Evolutionary conservation across 2,888 invertebrate species (phyloP).

Genomic region (Ormyrus nitidulus): DNA sequence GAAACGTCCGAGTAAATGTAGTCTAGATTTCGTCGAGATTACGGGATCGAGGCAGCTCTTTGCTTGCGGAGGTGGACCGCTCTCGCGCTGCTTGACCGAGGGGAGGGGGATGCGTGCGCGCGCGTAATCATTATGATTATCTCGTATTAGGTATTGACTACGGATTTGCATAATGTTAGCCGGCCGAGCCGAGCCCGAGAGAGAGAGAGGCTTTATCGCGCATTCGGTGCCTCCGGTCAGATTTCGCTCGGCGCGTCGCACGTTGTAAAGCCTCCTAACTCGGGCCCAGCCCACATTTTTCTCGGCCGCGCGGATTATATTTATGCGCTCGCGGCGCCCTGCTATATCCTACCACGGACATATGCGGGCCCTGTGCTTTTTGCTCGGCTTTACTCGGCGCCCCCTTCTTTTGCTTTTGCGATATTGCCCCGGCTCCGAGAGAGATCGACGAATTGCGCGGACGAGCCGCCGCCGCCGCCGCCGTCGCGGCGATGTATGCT

Average conservation of each 20-base stretch:
- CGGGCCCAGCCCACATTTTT: conserved; percentile 55
- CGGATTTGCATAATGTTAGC: conserved; percentile 73
- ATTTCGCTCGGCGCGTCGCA: conserved; percentile 42
- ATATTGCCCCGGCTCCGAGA: not conserved
- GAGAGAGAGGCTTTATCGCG: conserved; percentile 20
- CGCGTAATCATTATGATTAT: conserved; percentile 75
- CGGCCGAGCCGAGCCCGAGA: conserved; percentile 62
- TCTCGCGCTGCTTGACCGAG: too few relatives aligned
- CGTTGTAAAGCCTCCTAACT: conserved; percentile 56
- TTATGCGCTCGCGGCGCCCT: conserved; percentile 35
- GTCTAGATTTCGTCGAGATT: too few relatives aligned
- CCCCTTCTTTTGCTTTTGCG: conserved; percentile 7
- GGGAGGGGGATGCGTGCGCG: conserved; percentile 2
- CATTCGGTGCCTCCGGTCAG: conserved; percentile 46
- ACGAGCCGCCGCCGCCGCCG: not conserved
- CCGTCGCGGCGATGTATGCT: not conserved
- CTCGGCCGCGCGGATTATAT: conserved; percentile 48
- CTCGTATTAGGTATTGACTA: conserved; percentile 75
- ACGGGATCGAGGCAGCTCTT: too few relatives aligned
- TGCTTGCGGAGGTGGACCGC: too few relatives aligned
- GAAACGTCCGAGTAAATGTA: not conserved
- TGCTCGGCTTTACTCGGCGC: not conserved
- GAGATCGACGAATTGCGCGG: conserved; percentile 22
- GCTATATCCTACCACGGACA: too few relatives aligned
- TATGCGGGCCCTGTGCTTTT: not conserved